A percentile compares a stretch with the other conserved stretches of the same genome.
Evolutionary conservation across 2,797 vertebrate species (phyloP).

Genomic region (Hypotaenidia philippensis): DNA sequence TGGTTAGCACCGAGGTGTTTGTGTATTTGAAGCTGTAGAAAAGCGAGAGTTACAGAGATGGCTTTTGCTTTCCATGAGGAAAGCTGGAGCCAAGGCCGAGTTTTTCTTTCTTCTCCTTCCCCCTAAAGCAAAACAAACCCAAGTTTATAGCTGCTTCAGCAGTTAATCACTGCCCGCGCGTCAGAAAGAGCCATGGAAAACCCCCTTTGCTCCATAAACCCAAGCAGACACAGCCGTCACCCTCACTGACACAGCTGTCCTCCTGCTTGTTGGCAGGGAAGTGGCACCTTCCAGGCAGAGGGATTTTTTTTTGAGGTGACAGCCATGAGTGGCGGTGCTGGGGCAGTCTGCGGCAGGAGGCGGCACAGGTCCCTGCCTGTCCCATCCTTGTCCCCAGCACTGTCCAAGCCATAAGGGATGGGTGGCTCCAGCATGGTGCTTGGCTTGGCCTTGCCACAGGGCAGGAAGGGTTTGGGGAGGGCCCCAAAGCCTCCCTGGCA

Average conservation of each 20-base stretch:
- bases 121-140: neutral
- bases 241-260: accelerated
- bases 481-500: neutral
- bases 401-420: neutral
- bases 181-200: neutral
- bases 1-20: neutral
- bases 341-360: neutral
- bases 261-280: accelerated
- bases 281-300: neutral
- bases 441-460: accelerated
- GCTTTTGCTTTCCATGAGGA: slow-evolving; percentile 21
- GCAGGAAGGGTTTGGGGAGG: neutral
- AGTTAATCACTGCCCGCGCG: neutral
- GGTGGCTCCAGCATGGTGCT: neutral
- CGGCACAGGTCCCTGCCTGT: neutral
- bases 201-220: neutral
- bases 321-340: accelerated
- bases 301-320: neutral
- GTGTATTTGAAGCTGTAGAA: slow-evolving; percentile 19
- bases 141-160: slow-evolving; percentile 4
- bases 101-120: neutral
- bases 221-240: neutral
- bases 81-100: neutral
- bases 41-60: neutral
- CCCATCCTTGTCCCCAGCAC: neutral